Base-by-base conservation (phyloP, 2,113 vertebrate genomes). In the Motacilla tschutschensis region DNA sequence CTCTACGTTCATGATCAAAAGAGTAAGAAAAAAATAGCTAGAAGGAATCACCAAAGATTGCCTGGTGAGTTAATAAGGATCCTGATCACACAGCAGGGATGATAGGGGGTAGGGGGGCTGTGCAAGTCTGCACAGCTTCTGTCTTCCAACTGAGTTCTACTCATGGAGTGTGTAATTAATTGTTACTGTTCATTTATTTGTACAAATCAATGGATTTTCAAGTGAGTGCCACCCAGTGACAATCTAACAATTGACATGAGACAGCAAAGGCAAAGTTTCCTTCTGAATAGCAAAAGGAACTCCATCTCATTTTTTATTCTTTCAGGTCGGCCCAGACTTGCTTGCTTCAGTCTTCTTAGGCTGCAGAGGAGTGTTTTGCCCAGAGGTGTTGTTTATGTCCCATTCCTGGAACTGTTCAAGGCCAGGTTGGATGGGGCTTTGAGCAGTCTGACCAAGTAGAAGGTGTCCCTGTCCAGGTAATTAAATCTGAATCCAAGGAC, bases 121-220 rank as follows among this genome's bases (percentile, higher is more conserved):
- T 64, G n/a, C 20, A 51, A 88, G 22, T 26, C 76, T 91, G 63
- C 79, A 77, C 36, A 90, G 76, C 71, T 70, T 83, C 77, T 88
- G 70, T 59, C 66, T 73, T 91, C 93, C 85, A 54, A 79, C 83
- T 3, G 81, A 79, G 91, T 55, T 88, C 65, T 70, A 84, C 35
- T 93, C 90, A 74, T 17, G 69, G 81, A 93, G 87, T 89, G 87
- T 91, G 78, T 95, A 94, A 95, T 94, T 95, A 95, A 94, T 89
- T 93, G 92, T 81, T 90, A 93, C 93, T 93, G 85, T 87, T 95
- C 89, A 91, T 94, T 94, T 94, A 88, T 90, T 94, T 92, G 88
- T 80, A 87, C 73, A 91, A 91, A 94, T 85, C 92, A 90, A 83
- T 85, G 93, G 33, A 71, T 92, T 88, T 90, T 41, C 65, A 89